These are phyloP conservation scores for Euphydryas editha DNA, from an alignment of 2,888 invertebrate genomes.

Conservation along the genomic window DNA sequence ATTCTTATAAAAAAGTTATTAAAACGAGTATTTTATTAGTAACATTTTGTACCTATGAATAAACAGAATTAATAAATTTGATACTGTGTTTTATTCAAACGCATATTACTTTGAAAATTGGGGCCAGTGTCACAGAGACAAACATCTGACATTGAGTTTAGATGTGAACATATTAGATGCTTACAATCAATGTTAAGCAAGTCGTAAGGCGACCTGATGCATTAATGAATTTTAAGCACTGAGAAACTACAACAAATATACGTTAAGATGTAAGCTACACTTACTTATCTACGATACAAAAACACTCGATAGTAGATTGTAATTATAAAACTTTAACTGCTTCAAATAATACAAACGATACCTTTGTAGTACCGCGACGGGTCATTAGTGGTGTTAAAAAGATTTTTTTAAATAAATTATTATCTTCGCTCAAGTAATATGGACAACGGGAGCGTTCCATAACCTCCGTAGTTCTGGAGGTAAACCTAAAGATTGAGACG, in stretches of 20 bases:
- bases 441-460: constrained; percentile 74
- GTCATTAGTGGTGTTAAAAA: constrained; percentile 76
- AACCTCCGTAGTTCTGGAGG: constrained; percentile 75
- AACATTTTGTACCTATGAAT: not conserved
- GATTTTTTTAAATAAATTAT: constrained; percentile 64
- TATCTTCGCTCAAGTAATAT: constrained; percentile 73
- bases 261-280: constrained; percentile 50
- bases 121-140: constrained; percentile 48
- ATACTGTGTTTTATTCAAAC: constrained; percentile 22
- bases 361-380: constrained; percentile 71
- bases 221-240: constrained; percentile 43
- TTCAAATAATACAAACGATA: constrained; percentile 55
- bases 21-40: not conserved
- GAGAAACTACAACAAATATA: constrained; percentile 46
- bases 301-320: constrained; percentile 69
- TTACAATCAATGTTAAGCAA: constrained; percentile 37
- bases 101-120: constrained; percentile 38
- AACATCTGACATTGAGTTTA: constrained; percentile 47
- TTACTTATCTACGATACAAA: constrained; percentile 66
- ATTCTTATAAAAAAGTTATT: not conserved
- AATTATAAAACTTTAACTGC: constrained; percentile 56
- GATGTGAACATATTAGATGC: constrained; percentile 43
- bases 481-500: constrained; percentile 70
- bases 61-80: not conserved
- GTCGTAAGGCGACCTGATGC: constrained; percentile 37